Evolutionary conservation across 2,113 vertebrate genomes (phyloP).

Genomic region (Scolopax mira): DNA sequence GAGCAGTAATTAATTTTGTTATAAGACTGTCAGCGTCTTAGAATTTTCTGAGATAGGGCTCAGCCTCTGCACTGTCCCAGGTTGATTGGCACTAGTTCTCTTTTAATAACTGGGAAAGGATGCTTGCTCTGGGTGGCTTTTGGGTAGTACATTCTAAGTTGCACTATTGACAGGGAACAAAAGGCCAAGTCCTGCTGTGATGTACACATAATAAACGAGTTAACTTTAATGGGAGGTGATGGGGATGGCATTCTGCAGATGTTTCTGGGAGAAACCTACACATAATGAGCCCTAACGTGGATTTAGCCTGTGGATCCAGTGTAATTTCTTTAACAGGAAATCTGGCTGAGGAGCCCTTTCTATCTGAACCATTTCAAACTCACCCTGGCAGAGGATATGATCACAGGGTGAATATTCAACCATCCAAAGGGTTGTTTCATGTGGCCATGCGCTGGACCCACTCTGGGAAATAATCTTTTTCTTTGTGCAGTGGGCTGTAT

Average conservation of each 20-base stretch:
- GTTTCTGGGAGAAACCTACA: background rate
- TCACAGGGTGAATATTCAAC: background rate
- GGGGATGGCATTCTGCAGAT: background rate
- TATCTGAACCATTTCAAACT: background rate
- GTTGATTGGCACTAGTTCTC: background rate
- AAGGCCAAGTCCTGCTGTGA: background rate
- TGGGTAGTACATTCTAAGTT: background rate
- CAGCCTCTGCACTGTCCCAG: background rate
- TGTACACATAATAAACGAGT: background rate
- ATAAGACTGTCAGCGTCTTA: background rate
- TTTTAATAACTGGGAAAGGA: background rate
- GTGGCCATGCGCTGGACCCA: accelerated
- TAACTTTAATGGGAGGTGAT: background rate
- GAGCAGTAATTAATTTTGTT: constrained; percentile 48
- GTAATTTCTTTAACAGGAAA: background rate
- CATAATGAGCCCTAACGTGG: accelerated
- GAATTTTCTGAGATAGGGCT: background rate
- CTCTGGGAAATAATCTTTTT: background rate
- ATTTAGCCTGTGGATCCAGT: accelerated
- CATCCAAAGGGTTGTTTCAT: background rate
- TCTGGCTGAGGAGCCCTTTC: background rate
- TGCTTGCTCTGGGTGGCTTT: background rate
- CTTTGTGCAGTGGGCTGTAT: background rate
- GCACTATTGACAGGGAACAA: background rate
- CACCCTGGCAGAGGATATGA: accelerated